Base-by-base conservation (phyloP, 2,888 invertebrate species). In the Tenthredo mesomela region DNA sequence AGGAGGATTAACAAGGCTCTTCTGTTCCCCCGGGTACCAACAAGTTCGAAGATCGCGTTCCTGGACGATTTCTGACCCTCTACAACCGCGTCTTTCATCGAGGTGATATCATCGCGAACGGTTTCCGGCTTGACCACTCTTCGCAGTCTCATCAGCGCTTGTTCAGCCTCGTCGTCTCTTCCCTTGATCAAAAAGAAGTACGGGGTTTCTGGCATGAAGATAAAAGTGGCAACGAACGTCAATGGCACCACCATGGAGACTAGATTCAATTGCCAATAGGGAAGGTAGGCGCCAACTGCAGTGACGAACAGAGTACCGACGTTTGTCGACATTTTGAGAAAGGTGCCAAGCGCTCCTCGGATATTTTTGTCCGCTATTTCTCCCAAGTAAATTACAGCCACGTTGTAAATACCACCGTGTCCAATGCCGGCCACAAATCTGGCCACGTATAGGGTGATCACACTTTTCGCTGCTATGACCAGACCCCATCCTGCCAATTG, bases 171-270 rank as follows among this genome's bases (percentile, higher is more conserved):
- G 85, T 94, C 92, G 50, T 95, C 94, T 9, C 93, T 92, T 40
- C 94, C 93, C 15, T 94, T 94, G 82, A 95, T 94, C 37, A 95
- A 93, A 89, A 94, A 94, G 89, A 94, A 95, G 88, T 96, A 95
- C 0, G 96, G 96, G 2, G 96, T 95, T 90, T 96, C 96, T 0
- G 96, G 96, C 94, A 96, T 95, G 61, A 95, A 94, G 75, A 94
- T 93, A 90, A 96, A 95, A 0, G 94, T 94, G 0, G 95, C 90
- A 18, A 95, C 93, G 89, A 95, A 95, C 1, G 95, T 88, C 47
- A 95, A 92, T 0, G 95, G 95, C 84, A 95, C 93, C 0, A 94
- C 91, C 65, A 95, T 93, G 82, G 95, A 94, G n/a, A 94, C 89
- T 6, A 94, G 89, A 7, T 95, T 95, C 12, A 95, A 89, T 43